Evolutionary conservation across 2,888 invertebrate genomes (phyloP), one percentile per base, ranked within the genome.

Genomic region (Andrena praecox): DNA sequence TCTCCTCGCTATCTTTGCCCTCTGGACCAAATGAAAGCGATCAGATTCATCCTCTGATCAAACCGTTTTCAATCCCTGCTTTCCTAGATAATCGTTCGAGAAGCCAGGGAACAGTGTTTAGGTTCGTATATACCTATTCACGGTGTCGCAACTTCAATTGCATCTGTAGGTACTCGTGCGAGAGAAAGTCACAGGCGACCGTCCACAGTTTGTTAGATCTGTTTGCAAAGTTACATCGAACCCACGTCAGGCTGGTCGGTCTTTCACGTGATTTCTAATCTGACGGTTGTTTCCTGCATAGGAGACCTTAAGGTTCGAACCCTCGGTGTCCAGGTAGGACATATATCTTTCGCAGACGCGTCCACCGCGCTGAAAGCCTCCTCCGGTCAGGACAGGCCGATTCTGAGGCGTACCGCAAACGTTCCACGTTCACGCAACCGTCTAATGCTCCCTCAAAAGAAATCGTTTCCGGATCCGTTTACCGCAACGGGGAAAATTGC

Each of bases 251-350:
- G 42, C 20, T 27, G 33, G 50, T 33, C 16, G 76, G 63, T 33
- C 69, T 64, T 69, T 74, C 60, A 7, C 50, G 77, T 56, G 74
- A 72, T 76, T 79, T 77, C 82, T 82, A 87, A 88, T 87, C 84
- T 82, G 71, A 82, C 80, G 85, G 82, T 82, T 80, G 80, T 88
- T 85, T 80, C 67, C 80, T 80, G 60, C 29, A 33, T 29, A 56
- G 69, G 63, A 70, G 64, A 74, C 59, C 73, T 42, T 20, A 71
- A 72, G 66, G 72, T 59, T 52, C n/a, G 73, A 54, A 52, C 78
- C 69, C 67, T 78, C 63, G 63, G 50, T 54, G 74, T 56, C 64
- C 82, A 74, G 82, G 78, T 77, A 82, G 70, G 68, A 60, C 74
- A 62, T 64, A 72, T 35, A 69, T 77, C 79, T 79, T 62, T 72